Base-by-base conservation (phyloP, 2,797 vertebrate genomes). In the Austrolebias charrua region DNA sequence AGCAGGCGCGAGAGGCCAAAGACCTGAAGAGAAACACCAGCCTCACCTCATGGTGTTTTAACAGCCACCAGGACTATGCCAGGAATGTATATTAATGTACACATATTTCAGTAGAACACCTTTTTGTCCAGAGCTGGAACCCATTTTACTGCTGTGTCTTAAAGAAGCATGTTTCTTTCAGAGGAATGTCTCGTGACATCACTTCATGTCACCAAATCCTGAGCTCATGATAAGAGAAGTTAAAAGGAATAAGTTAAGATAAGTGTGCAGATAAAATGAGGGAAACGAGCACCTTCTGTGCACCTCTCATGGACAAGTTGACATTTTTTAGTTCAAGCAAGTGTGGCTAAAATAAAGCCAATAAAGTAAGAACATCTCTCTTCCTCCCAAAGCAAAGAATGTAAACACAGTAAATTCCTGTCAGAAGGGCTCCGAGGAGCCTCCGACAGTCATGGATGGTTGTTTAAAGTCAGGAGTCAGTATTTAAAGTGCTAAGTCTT, bases 361-460 rank as follows among this genome's bases (percentile, higher is more conserved):
- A 38, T 38, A 38, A 83, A 80, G 80, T 68, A 75, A 80, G 82
- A 88, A 85, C 78, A 82, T 79, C 74, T 84, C 83, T 86, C 63
- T 51, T 72, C 85, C 91, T 92, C 92, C 91, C 90, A 86, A 84
- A 81, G 80, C 61, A 93, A 38, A 91, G 92, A 93, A 93, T 93
- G 92, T 93, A 93, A 93, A 93, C 92, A 92, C 66, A 83, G 74
- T 84, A 86, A 90, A 89, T 89, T 90, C 88, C 83, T 85, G 87
- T 84, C 85, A 87, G 81, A 90, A 83, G 86, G 80, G 87, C 72
- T 38, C 35, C 11, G 75, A 81, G 71, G 76, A 85, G 69, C 74
- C 73, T 75, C 80, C 85, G 89, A 90, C 87, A 90, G 86, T 84
- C 84, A 76, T 80, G 76, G 80, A 89, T 83, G 79, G 71, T 67